Percentiles rank a stretch among this genome's conserved stretches.
These are phyloP conservation scores for Lasioglossum marginatum DNA, from an alignment of 2,888 invertebrate species.

Conservation along the genomic window DNA sequence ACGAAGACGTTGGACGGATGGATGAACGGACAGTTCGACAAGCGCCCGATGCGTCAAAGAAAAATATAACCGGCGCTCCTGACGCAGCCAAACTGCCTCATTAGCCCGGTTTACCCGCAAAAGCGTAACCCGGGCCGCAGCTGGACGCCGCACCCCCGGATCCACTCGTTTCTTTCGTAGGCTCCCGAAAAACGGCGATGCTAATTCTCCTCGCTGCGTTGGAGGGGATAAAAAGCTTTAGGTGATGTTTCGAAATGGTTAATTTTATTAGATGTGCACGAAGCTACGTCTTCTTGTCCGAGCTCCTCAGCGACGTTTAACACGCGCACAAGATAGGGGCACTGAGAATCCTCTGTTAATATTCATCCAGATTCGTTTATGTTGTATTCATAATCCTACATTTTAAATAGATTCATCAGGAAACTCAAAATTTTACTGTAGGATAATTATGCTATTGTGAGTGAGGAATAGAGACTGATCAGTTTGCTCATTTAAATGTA, in stretches of 20 bases:
- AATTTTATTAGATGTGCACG: neutral
- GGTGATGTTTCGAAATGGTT: neutral
- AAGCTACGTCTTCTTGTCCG: neutral
- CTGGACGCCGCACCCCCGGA: neutral
- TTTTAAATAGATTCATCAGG: neutral
- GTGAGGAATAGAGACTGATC: neutral
- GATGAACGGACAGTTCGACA: slow-evolving; percentile 80
- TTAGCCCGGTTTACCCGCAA: slow-evolving; percentile 82
- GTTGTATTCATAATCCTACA: neutral
- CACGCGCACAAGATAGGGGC: neutral
- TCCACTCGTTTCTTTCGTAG: neutral
- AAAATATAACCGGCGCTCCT: slow-evolving; percentile 83
- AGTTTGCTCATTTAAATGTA: neutral
- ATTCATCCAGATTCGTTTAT: neutral
- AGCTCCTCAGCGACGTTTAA: neutral
- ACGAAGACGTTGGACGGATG: slow-evolving; percentile 71
- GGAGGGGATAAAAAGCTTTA: neutral
- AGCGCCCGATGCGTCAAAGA: slow-evolving; percentile 83
- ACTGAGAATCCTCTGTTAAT: neutral
- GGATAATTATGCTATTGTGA: neutral
- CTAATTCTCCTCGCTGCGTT: slow-evolving; percentile 2
- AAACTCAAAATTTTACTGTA: neutral
- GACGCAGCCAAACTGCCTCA: slow-evolving; percentile 82
- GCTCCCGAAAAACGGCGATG: slow-evolving; percentile 1
- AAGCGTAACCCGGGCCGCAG: slow-evolving; percentile 65